Conservation (phyloP, 2,888 invertebrate species). For the Pyrochroa serraticornis region DNA sequence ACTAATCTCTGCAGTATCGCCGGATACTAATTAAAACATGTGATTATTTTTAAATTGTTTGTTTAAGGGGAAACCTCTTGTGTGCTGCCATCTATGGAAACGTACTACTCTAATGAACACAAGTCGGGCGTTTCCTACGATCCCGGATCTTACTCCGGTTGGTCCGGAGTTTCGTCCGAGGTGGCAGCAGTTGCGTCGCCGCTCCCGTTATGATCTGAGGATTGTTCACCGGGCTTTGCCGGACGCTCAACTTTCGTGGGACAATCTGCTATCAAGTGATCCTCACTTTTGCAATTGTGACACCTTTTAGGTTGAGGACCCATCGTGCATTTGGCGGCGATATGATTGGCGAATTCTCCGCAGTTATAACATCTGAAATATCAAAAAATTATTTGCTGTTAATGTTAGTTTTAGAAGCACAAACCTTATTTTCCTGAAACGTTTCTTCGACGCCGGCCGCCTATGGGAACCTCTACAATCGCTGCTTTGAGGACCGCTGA, state of each 20-base stretch:
- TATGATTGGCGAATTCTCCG: conserved; percentile 90
- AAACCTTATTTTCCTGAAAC: conserved; percentile 84
- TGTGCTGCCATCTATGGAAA: conserved; percentile 20
- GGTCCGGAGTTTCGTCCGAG: conserved; percentile 26
- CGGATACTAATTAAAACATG: no score
- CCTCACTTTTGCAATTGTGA: conserved; percentile 87
- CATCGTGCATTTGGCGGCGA: conserved; percentile 86
- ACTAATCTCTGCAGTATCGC: not conserved
- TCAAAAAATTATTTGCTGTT: not conserved
- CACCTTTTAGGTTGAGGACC: conserved; percentile 91
- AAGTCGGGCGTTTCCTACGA: conserved; percentile 29
- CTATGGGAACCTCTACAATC: conserved; percentile 85
- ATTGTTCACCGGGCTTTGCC: conserved; percentile 4
- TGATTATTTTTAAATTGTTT: not conserved
- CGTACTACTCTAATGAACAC: conserved; percentile 34
- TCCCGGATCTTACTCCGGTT: conserved; percentile 29
- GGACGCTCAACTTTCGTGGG: conserved; percentile 56
- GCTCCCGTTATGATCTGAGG: conserved; percentile 42
- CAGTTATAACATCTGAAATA: conserved; percentile 85
- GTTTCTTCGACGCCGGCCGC: conserved; percentile 80
- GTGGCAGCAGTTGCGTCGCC: conserved; percentile 36
- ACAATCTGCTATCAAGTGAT: conserved; percentile 89
- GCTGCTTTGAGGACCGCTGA: conserved; percentile 76
- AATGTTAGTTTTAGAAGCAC: no score
- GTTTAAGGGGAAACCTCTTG: not conserved